phyloP scores from a whole-genome alignment of 1,140 invertebrate genomes.

The Plutomurus gul region DNA sequence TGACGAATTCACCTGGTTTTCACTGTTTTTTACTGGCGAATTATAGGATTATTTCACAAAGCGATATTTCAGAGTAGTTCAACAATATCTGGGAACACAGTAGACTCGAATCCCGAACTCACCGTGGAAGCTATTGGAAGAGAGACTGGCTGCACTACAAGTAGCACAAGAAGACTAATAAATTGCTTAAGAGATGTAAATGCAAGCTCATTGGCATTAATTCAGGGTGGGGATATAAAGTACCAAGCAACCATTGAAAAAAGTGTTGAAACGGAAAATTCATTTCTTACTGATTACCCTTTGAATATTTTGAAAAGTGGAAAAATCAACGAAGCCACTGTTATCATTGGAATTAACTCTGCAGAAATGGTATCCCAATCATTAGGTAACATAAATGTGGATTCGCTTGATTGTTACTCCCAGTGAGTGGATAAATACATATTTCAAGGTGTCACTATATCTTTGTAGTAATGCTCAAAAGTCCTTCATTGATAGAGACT shows the following conservation, averaged over 20 bases:
- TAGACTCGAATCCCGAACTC: not conserved
- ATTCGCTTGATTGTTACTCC: not conserved
- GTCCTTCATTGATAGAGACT: not conserved
- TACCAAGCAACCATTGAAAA: conserved; percentile 12
- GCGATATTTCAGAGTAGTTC: not conserved
- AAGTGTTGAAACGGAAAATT: not conserved
- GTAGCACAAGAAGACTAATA: not conserved
- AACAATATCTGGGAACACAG: not conserved
- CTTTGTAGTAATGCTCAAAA: not conserved
- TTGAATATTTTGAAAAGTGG: conserved; percentile 14
- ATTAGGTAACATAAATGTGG: too few relatives aligned
- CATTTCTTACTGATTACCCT: conserved; percentile 33
- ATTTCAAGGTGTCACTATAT: not conserved
- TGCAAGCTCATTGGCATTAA: conserved; percentile 22
- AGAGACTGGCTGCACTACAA: not conserved
- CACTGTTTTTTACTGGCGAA: not conserved
- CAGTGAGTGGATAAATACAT: not conserved
- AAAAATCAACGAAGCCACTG: conserved; percentile 21
- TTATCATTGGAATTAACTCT: conserved; percentile 36
- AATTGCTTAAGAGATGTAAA: conserved; percentile 11
- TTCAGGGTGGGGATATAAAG: not conserved
- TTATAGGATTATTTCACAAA: not conserved
- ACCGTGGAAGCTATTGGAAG: not conserved
- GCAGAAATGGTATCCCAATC: not conserved
- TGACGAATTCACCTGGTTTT: too few relatives aligned